Evolutionary conservation across 2,113 vertebrate species (phyloP).

Genomic region (Notechis scutatus): DNA sequence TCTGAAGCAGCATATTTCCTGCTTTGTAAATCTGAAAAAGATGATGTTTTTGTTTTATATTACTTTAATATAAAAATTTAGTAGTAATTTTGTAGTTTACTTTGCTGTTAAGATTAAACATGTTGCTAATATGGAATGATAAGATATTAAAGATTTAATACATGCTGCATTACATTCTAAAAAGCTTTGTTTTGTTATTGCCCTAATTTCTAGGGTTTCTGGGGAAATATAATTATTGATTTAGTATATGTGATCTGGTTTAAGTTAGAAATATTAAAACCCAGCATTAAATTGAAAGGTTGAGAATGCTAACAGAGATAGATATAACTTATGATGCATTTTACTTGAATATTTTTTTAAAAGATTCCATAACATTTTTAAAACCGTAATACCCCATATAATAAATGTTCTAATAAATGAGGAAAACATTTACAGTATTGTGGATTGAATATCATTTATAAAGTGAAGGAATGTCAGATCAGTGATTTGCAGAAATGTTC

Average conservation of each 20-base stretch:
- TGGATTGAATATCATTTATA: neutral
- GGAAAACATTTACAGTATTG: neutral
- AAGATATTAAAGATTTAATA: neutral
- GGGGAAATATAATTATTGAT: neutral
- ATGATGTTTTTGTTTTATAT: neutral
- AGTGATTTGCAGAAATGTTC: neutral
- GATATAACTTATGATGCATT: neutral
- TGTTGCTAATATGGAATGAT: neutral
- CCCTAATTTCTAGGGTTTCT: neutral
- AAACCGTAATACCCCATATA: neutral
- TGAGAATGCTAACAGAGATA: neutral
- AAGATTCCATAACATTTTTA: neutral
- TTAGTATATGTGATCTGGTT: neutral
- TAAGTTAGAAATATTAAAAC: neutral
- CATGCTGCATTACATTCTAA: conserved; percentile 21
- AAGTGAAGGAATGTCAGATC: neutral
- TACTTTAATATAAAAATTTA: neutral
- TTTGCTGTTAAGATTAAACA: neutral
- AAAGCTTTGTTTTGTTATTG: neutral
- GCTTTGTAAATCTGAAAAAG: neutral
- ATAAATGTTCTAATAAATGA: neutral
- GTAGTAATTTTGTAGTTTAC: neutral
- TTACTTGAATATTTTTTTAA: neutral
- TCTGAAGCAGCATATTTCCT: neutral
- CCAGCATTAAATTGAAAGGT: neutral